Evolutionary conservation across 2,888 invertebrate genomes (phyloP).

Genomic region (Harpalus rufipes): DNA sequence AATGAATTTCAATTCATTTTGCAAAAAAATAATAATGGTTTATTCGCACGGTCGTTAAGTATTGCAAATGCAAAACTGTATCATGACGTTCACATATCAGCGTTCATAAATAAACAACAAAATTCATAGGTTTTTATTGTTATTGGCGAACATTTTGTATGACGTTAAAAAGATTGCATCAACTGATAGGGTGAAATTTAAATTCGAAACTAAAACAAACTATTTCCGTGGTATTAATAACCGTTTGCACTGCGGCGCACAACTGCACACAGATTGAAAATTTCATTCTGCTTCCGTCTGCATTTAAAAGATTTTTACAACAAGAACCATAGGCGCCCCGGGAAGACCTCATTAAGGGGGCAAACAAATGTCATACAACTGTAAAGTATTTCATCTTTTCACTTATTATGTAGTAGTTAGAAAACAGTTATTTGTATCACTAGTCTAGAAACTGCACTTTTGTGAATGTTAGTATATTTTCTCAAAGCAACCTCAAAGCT

Average conservation of each 20-base stretch:
- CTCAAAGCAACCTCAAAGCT: no score
- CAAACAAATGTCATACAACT: no score
- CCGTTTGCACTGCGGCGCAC: background rate
- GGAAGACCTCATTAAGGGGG: no score
- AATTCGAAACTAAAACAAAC: constrained; percentile 32
- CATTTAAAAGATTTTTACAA: constrained; percentile 26
- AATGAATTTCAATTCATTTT: constrained; percentile 54
- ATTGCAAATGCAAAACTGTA: constrained; percentile 34
- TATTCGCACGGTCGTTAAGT: constrained; percentile 28
- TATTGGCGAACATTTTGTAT: constrained; percentile 22
- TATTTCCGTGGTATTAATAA: constrained; percentile 24
- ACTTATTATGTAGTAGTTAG: no score
- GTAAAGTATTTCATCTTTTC: no score
- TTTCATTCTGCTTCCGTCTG: constrained; percentile 42
- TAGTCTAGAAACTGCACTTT: no score
- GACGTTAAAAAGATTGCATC: constrained; percentile 42
- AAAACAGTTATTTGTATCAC: no score
- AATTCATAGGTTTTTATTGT: constrained; percentile 35
- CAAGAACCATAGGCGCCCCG: no score
- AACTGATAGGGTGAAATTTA: constrained; percentile 30
- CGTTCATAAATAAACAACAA: constrained; percentile 23
- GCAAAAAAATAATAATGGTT: constrained; percentile 51
- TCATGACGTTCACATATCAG: constrained; percentile 23
- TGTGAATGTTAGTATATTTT: no score
- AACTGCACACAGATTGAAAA: constrained; percentile 26